Conservation (phyloP, 2,797 vertebrate species). For the Scolopax bukidnonensis region DNA sequence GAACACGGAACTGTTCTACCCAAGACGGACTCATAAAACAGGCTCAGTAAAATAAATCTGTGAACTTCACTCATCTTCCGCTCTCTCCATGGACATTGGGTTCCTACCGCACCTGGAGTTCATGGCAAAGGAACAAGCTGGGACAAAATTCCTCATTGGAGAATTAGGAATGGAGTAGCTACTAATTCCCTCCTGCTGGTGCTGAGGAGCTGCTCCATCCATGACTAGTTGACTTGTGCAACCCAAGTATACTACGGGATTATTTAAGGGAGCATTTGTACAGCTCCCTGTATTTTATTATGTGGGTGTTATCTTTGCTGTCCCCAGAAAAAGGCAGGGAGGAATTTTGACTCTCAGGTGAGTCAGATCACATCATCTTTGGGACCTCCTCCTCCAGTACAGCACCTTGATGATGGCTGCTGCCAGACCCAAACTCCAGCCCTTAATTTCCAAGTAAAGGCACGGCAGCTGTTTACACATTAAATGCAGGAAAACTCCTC, state of each 20-base stretch:
- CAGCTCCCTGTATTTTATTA: neutral
- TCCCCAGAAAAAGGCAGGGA: neutral
- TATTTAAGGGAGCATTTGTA: neutral
- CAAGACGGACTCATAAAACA: neutral
- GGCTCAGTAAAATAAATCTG: neutral
- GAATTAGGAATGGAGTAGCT: neutral
- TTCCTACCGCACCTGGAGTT: neutral
- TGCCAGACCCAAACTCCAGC: neutral
- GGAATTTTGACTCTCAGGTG: neutral
- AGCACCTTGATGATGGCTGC: neutral
- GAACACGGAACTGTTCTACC: neutral
- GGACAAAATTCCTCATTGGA: neutral
- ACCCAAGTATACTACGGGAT: neutral
- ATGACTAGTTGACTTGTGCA: accelerated
- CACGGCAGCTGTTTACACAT: neutral
- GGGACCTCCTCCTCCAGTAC: neutral
- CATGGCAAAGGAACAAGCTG: neutral
- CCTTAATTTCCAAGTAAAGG: neutral
- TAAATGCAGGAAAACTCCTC: neutral
- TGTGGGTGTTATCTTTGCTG: accelerated
- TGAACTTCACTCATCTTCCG: neutral
- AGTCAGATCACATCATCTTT: neutral
- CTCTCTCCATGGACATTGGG: neutral
- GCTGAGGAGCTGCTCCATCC: neutral
- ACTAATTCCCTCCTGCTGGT: neutral